Base-by-base conservation (phyloP, 2,113 vertebrate species). In the Artemisiospiza belli region DNA sequence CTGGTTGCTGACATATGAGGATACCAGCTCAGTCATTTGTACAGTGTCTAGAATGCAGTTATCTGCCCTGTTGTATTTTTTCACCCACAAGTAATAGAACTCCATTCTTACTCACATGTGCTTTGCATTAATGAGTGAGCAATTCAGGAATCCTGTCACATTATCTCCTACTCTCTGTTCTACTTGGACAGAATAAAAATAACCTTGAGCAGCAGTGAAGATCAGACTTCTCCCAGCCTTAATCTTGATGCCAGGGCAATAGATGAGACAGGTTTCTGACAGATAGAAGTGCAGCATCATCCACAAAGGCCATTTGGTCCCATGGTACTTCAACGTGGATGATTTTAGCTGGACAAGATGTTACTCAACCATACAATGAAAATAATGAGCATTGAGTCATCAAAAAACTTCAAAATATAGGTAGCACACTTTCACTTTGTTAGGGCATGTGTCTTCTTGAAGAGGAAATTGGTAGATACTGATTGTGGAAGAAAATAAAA, bases 171-270 rank as follows among this genome's bases (percentile, higher is more conserved):
- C 33, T 91, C 62, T 57, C 14, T 81, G 39, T 83, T 87, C n/a
- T 77, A 55, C 82, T 76, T 79, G 91, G 70, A 72, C 54, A 77
- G 92, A 89, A 55, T 67, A 80, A 91, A 94, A 93, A 63, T 68
- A 88, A 94, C 25, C n/a, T 83, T 70, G 39, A 73, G 31, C 69
- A 31, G 6, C 30, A 33, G 62, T 46, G 77, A 92, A 84, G 66
- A 69, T 92, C 66, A 89, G 12, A 74, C 76, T 88, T 89, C 52
- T 92, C 49, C 31, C 37, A 90, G 63, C 24, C 55, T 83, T 83
- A 67, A 37, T 76, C 55, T 70, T 80, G 72, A 35, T 68, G 12
- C 21, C 55, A 83, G 28, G 74, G 22, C 61, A 86, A 54, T 57
- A 80, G 39, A 73, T 63, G 64, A 83, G 64, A 27, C 33, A 39